Evolutionary conservation across 2,113 vertebrate genomes (phyloP).

Genomic region (Porphyrio hochstetteri): DNA sequence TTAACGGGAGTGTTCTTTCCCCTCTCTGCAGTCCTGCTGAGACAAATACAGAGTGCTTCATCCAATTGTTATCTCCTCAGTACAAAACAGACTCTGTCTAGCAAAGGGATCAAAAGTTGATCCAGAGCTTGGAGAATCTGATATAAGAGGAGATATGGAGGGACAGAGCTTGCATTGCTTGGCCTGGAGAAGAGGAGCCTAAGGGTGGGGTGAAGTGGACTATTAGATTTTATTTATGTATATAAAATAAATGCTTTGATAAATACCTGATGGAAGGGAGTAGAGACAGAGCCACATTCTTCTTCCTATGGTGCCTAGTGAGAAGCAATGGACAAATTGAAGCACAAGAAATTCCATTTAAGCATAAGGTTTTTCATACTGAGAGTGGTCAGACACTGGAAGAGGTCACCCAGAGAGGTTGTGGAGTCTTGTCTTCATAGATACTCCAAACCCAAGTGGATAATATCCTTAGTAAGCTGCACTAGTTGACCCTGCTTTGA

Average conservation of each 20-base stretch:
- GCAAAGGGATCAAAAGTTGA: background rate
- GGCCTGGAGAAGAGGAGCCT: background rate
- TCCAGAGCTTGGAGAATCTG: background rate
- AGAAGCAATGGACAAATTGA: background rate
- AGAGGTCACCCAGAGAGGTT: background rate
- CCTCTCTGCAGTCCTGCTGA: background rate
- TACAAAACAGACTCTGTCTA: background rate
- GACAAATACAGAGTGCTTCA: background rate
- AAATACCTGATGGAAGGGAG: background rate
- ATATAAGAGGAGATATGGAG: no score
- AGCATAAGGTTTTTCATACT: background rate
- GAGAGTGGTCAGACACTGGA: background rate
- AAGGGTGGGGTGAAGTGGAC: accelerated
- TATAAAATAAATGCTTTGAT: background rate
- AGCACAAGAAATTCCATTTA: background rate
- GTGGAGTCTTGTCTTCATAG: background rate
- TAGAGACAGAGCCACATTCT: background rate
- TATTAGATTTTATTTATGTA: background rate
- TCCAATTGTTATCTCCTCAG: background rate
- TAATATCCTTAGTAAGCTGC: background rate
- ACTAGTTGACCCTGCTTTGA: background rate
- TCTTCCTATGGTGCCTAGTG: background rate
- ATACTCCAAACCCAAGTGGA: background rate
- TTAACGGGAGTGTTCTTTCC: background rate
- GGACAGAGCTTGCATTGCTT: background rate